Conservation (phyloP, 1,140 invertebrate genomes). For the Dermatophagoides farinae region DNA sequence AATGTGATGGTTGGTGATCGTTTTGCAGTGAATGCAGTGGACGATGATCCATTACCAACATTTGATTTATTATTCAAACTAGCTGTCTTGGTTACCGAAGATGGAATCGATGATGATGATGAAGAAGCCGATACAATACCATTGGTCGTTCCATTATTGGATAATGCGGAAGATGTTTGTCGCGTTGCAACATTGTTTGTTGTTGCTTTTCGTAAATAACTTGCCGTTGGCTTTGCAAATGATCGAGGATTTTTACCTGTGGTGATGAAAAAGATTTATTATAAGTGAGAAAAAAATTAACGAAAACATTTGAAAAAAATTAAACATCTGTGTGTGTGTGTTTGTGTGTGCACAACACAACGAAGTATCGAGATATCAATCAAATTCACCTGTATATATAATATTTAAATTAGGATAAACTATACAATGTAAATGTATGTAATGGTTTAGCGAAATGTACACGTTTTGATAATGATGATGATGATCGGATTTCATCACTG, state of each 20-base stretch:
- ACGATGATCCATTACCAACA: neutral
- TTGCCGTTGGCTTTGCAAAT: constrained; percentile 2
- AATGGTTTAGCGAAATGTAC: constrained; percentile 3
- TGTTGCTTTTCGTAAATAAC: neutral
- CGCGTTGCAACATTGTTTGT: neutral
- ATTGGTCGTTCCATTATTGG: neutral
- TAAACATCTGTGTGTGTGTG: neutral
- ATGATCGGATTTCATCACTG: neutral
- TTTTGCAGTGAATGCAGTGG: neutral
- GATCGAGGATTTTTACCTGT: neutral
- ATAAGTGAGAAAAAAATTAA: neutral
- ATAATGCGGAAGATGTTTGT: neutral
- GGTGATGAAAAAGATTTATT: neutral
- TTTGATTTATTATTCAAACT: neutral
- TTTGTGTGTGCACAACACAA: neutral
- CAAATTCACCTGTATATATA: neutral
- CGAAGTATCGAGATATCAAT: neutral
- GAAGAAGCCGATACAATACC: too few species aligned
- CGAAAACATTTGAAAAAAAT: neutral
- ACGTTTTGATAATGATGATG: neutral
- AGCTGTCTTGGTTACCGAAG: neutral
- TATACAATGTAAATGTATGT: neutral
- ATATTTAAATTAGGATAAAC: neutral
- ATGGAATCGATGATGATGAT: neutral
- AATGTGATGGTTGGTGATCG: neutral